Conservation (phyloP, 2,113 vertebrate species). For the Oncorhynchus gorbuscha region DNA sequence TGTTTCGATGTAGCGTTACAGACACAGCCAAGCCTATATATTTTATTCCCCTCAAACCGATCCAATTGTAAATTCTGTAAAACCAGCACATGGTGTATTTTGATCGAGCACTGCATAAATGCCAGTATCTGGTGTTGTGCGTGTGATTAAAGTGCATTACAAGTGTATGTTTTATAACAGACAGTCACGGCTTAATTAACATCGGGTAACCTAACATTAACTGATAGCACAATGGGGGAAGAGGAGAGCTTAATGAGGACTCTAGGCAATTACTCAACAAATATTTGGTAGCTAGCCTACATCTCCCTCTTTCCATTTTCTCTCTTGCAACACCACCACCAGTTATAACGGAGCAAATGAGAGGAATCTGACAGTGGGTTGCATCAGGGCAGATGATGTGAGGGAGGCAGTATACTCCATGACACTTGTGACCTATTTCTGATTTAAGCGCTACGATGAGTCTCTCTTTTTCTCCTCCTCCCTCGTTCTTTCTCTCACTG, state of each 20-base stretch:
- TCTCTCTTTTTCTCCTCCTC: conserved; percentile 35
- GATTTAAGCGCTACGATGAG: conserved; percentile 52
- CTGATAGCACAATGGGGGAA: not conserved
- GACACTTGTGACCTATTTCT: conserved; percentile 65
- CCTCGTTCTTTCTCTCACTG: conserved; percentile 11
- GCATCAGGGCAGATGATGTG: conserved; percentile 45
- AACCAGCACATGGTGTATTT: conserved; percentile 42
- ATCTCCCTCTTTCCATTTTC: not conserved
- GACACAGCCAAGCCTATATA: conserved; percentile 42
- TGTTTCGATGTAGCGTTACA: conserved; percentile 55
- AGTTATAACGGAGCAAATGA: not conserved
- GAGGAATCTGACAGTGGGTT: conserved; percentile 38
- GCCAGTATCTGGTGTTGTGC: conserved; percentile 41
- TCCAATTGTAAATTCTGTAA: conserved; percentile 49
- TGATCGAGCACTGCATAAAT: conserved; percentile 61
- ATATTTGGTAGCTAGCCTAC: conserved; percentile 32
- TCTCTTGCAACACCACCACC: not conserved
- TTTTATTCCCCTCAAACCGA: conserved; percentile 43
- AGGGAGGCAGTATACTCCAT: conserved; percentile 34
- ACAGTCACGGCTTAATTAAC: conserved; percentile 27
- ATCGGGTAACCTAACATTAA: conserved; percentile 25
- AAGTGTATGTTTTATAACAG: conserved; percentile 11
- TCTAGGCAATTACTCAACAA: conserved; percentile 39
- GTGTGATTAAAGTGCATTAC: conserved; percentile 44
- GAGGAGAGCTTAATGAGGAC: not conserved